These are phyloP conservation scores for Chaetorhynchus papuensis DNA, from an alignment of 2,113 vertebrate species.

Conservation along the genomic window DNA sequence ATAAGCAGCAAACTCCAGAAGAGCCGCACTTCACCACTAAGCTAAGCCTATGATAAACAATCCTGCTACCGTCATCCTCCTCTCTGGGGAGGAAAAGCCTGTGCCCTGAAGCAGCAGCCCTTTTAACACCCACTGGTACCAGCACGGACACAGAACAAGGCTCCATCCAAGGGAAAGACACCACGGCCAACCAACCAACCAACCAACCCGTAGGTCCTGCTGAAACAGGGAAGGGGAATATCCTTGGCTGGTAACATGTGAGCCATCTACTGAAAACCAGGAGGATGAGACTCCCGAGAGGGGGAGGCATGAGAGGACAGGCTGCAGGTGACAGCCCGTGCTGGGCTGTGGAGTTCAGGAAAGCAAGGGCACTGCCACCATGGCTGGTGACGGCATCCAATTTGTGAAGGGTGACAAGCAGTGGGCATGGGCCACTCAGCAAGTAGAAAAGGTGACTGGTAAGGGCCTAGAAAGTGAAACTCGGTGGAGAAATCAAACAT, in stretches of 20 bases:
- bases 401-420: neutral
- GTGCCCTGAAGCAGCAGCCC: rapidly evolving
- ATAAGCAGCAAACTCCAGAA: neutral
- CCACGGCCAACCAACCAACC: neutral
- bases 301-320: neutral
- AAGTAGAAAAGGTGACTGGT: neutral
- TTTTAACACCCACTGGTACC: neutral
- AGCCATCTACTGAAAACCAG: neutral
- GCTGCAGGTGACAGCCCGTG: neutral
- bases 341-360: neutral
- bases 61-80: neutral
- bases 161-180: neutral
- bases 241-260: neutral
- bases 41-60: neutral
- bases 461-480: neutral
- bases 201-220: neutral
- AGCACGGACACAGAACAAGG: neutral
- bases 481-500: neutral
- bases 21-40: neutral
- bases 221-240: neutral
- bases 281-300: neutral
- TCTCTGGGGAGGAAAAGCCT: neutral
- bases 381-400: neutral
- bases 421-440: neutral
- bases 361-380: neutral